Evolutionary conservation across 2,888 invertebrate species (phyloP).

Genomic region (Rotaria socialis): DNA sequence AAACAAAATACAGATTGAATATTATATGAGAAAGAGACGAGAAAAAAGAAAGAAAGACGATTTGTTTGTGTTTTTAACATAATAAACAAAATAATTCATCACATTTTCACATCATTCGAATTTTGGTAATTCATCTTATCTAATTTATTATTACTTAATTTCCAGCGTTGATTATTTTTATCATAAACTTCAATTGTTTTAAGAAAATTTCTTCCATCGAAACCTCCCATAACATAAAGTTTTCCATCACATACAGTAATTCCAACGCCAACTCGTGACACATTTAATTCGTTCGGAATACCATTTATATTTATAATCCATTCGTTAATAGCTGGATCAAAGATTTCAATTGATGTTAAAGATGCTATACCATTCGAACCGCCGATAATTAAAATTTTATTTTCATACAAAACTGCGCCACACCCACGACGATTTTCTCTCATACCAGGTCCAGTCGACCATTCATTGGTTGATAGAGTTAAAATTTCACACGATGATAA

Average conservation of each 20-base stretch:
- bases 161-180: neutral
- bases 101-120: neutral
- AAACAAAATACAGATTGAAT: neutral
- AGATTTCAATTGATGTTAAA: constrained; percentile 41
- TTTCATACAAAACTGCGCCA: constrained; percentile 52
- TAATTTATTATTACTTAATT: neutral
- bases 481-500: constrained; percentile 69
- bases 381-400: constrained; percentile 42
- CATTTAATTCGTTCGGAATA: neutral
- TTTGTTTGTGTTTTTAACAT: neutral
- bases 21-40: neutral
- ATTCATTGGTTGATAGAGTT: constrained; percentile 66
- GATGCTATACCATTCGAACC: constrained; percentile 43
- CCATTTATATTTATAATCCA: constrained; percentile 43
- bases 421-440: constrained; percentile 67
- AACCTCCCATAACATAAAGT: constrained; percentile 43
- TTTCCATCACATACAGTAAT: neutral
- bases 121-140: too few species aligned
- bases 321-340: constrained; percentile 39
- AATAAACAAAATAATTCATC: too few species aligned
- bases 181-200: constrained; percentile 41
- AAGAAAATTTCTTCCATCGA: constrained; percentile 45
- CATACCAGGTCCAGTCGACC: constrained; percentile 72
- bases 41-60: neutral
- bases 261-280: neutral